phyloP scores from a whole-genome alignment of 37 sponge, comb jelly and placozoan genomes.

The Amphimedon queenslandica region DNA sequence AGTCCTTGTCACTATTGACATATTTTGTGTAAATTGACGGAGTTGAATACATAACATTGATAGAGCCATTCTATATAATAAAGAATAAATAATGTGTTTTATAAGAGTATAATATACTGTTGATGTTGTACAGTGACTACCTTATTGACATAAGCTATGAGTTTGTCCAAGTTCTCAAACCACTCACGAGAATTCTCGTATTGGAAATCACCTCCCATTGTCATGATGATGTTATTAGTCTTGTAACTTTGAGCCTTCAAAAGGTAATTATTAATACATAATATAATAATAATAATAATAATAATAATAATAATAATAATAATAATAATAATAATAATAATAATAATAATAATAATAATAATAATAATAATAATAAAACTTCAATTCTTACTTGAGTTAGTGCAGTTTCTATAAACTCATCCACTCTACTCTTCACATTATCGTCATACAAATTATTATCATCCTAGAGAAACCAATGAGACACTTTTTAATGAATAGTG shows the following conservation, averaged over 20 bases:
- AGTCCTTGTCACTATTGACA: conserved; percentile 42
- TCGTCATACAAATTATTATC: conserved; percentile 66
- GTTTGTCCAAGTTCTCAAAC: conserved; percentile 89
- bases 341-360: no score
- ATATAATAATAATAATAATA: no score
- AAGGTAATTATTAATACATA: no score
- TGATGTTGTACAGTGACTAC: no score
- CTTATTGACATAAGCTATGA: conserved; percentile 78
- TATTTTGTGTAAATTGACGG: conserved; percentile 82
- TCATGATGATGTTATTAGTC: conserved; percentile 90
- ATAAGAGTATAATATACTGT: no score
- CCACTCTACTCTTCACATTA: conserved; percentile 66
- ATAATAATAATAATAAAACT: no score
- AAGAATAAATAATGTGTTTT: not conserved
- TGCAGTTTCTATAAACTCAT: conserved; percentile 35
- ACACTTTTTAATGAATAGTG: not conserved
- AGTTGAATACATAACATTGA: conserved; percentile 94
- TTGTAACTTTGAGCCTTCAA: conserved; percentile 42
- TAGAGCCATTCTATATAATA: conserved; percentile 9
- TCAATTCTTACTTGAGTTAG: conserved; percentile 33
- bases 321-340: no score
- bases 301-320: no score
- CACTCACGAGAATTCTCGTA: conserved; percentile 70
- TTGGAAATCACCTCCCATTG: conserved; percentile 93
- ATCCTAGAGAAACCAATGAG: conserved; percentile 29